These are phyloP conservation scores for Nasonia oneida DNA, from an alignment of 2,888 invertebrate species.

Conservation along the genomic window DNA sequence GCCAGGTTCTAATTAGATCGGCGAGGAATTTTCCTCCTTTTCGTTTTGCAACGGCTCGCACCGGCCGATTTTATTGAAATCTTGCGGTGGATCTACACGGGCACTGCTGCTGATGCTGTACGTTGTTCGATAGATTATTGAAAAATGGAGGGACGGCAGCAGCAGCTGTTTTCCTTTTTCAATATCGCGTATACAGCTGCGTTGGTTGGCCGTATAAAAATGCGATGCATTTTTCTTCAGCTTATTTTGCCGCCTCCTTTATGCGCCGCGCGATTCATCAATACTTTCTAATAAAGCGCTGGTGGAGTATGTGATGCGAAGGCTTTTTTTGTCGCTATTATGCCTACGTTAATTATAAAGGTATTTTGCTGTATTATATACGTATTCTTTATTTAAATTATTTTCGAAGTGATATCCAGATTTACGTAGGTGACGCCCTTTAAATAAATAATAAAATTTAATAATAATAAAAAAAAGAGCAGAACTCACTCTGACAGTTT, in stretches of 20 bases:
- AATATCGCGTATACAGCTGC: not conserved
- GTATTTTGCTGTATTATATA: no score
- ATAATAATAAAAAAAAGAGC: not conserved
- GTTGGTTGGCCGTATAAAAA: not conserved
- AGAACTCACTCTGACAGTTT: slow-evolving; percentile 93
- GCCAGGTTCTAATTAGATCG: slow-evolving; percentile 30
- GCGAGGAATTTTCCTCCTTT: not conserved
- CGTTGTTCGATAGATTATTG: slow-evolving; percentile 33
- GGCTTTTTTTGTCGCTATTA: not conserved
- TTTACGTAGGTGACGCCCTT: no score
- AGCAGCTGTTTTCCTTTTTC: not conserved
- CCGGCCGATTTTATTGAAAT: slow-evolving; percentile 37
- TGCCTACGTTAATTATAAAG: no score
- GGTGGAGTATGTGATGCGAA: not conserved
- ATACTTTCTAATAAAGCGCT: not conserved
- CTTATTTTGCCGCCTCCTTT: not conserved
- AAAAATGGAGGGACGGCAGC: not conserved
- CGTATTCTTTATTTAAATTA: no score
- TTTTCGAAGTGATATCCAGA: no score
- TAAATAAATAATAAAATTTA: not conserved
- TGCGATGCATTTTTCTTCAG: not conserved
- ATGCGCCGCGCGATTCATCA: not conserved
- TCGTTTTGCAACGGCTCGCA: not conserved
- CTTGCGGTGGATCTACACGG: not conserved
- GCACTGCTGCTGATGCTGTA: not conserved